These are phyloP conservation scores for Rhimphoctona megacephalus DNA, from an alignment of 2,888 invertebrate genomes.

Conservation along the genomic window DNA sequence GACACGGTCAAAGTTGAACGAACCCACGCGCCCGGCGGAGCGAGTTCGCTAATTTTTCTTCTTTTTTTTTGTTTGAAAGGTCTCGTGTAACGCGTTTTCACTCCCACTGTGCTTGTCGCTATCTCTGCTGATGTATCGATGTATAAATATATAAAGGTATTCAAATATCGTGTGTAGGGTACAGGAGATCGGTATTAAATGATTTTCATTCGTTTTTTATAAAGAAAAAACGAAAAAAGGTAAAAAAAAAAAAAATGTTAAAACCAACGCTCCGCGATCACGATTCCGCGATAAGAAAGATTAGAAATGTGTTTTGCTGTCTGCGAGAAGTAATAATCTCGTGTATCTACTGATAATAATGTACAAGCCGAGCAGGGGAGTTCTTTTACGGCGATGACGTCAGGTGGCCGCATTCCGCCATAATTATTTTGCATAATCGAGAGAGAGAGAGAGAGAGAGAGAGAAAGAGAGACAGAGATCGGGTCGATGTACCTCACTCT, in stretches of 20 bases:
- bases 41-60: slow-evolving; percentile 77
- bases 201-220: slow-evolving; percentile 3
- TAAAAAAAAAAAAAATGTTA: neutral
- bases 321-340: slow-evolving; percentile 11
- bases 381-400: slow-evolving; percentile 74
- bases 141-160: slow-evolving; percentile 14
- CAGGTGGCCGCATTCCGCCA: slow-evolving; percentile 84
- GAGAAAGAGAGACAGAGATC: slow-evolving; percentile 15
- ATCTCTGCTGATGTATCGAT: slow-evolving; percentile 31
- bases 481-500: slow-evolving; percentile 19
- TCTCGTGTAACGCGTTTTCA: slow-evolving; percentile 41
- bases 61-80: slow-evolving; percentile 15
- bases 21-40: slow-evolving; percentile 80
- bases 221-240: neutral
- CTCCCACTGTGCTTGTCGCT: slow-evolving; percentile 16
- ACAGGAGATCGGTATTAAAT: neutral
- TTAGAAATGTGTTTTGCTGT: slow-evolving; percentile 27
- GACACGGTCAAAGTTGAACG: slow-evolving; percentile 80
- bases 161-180: neutral
- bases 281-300: slow-evolving; percentile 31
- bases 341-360: slow-evolving; percentile 38
- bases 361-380: slow-evolving; percentile 18
- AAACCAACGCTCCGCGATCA: slow-evolving; percentile 25
- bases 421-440: slow-evolving; percentile 84
- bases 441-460: slow-evolving; percentile 48